Conservation (phyloP, 2,888 invertebrate genomes). For the Adela reaumurella region DNA sequence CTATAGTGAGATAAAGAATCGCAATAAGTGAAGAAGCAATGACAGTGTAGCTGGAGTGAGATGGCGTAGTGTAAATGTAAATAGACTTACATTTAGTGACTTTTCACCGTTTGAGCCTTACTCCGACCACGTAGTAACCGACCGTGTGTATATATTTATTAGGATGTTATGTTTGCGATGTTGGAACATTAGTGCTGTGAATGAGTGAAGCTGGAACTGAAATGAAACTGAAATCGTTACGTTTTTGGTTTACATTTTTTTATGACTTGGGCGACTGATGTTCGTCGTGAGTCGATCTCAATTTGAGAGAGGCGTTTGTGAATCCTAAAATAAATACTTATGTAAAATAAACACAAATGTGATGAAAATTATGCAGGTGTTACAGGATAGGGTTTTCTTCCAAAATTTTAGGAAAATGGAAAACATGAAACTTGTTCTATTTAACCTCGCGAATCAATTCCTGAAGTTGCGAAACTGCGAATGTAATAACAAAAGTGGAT, state of each 20-base stretch:
- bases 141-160: background rate
- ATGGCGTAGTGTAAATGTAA: too few relatives aligned
- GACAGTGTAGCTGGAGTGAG: background rate
- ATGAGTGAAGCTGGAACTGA: background rate
- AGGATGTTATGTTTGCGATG: background rate
- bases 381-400: too few relatives aligned
- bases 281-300: background rate
- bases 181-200: background rate
- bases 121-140: background rate
- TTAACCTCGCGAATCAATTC: too few relatives aligned
- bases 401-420: too few relatives aligned
- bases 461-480: too few relatives aligned
- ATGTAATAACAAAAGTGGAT: too few relatives aligned
- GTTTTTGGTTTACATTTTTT: background rate
- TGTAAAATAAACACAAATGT: too few relatives aligned
- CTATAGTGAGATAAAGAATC: background rate
- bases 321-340: too few relatives aligned
- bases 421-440: too few relatives aligned
- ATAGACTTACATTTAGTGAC: too few relatives aligned
- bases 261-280: background rate
- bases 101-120: background rate
- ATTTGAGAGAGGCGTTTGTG: too few relatives aligned
- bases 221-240: background rate
- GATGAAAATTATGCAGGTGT: too few relatives aligned
- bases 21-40: background rate